phyloP scores from a whole-genome alignment of 2,888 invertebrate genomes.

The Eilema depressum region DNA sequence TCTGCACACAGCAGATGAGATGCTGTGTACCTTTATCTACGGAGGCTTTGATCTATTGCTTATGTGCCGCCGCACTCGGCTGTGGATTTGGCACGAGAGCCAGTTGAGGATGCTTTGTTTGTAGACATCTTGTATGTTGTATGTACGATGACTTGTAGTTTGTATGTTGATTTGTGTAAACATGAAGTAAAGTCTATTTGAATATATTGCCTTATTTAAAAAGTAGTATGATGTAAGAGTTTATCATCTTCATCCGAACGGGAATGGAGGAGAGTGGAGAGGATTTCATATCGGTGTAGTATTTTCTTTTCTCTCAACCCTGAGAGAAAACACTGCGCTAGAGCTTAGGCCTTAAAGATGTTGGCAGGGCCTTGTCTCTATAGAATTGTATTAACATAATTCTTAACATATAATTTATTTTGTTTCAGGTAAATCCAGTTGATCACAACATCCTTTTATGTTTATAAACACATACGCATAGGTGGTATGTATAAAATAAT shows the following conservation, averaged over 20 bases:
- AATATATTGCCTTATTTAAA: too few relatives aligned
- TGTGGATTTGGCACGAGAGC: slow-evolving; percentile 29
- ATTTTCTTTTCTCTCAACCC: too few relatives aligned
- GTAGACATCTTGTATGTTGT: neutral
- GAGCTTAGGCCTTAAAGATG: too few relatives aligned
- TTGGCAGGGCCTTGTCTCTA: too few relatives aligned
- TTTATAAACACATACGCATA: neutral
- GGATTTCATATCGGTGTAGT: too few relatives aligned
- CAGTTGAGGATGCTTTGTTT: neutral
- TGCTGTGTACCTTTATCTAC: slow-evolving; percentile 37
- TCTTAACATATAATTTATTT: neutral
- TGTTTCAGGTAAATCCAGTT: slow-evolving; percentile 7
- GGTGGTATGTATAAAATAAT: neutral
- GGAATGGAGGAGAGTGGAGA: too few relatives aligned
- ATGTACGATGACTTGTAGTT: neutral
- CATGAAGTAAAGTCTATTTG: neutral
- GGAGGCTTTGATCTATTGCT: slow-evolving; percentile 48
- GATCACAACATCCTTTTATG: neutral
- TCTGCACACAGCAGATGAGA: slow-evolving; percentile 13
- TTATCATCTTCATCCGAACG: too few relatives aligned
- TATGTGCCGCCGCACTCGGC: slow-evolving; percentile 26
- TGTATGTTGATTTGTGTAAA: neutral
- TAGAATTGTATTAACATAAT: too few relatives aligned
- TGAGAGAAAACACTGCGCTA: too few relatives aligned
- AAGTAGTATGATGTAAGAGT: too few relatives aligned